A percentile compares a stretch with the other conserved stretches of the same genome.
Conservation (phyloP, 2,888 invertebrate species). For the Apantesis nais region DNA sequence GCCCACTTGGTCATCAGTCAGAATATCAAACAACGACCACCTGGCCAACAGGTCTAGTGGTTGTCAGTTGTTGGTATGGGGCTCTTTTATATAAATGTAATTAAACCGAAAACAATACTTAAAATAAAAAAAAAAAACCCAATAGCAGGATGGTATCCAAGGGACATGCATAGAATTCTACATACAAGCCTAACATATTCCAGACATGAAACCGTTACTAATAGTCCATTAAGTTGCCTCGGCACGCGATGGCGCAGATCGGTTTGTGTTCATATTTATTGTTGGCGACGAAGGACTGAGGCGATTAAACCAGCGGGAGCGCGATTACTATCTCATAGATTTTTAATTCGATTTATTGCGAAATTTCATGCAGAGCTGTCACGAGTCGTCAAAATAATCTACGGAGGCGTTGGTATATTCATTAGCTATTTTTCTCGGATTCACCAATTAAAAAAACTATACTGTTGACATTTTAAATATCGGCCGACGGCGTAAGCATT, state of each 20-base stretch:
- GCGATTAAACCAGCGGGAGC: slow-evolving; percentile 42
- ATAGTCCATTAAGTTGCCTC: slow-evolving; percentile 78
- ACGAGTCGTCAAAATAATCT: not conserved
- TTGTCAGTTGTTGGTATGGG: too few species aligned
- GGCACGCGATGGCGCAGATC: slow-evolving; percentile 72
- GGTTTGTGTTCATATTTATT: slow-evolving; percentile 76
- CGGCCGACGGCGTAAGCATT: too few species aligned
- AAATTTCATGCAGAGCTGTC: not conserved
- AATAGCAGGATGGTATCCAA: slow-evolving; percentile 9
- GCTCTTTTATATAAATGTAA: slow-evolving; percentile 3
- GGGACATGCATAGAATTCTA: slow-evolving; percentile 35
- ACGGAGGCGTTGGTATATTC: not conserved
- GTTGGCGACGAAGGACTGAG: slow-evolving; percentile 57
- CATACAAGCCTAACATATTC: slow-evolving; percentile 45
- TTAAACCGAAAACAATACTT: not conserved
- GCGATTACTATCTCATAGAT: not conserved
- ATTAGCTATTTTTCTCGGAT: not conserved
- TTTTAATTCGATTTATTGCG: not conserved
- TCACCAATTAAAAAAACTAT: not conserved
- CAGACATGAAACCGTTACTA: slow-evolving; percentile 55
- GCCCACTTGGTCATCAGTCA: not conserved
- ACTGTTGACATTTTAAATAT: not conserved
- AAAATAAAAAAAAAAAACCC: slow-evolving; percentile 9
- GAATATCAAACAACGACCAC: not conserved
- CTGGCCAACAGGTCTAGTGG: too few species aligned